These are phyloP conservation scores for Stegodyphus dumicola DNA, from an alignment of 1,140 invertebrate species.

Conservation along the genomic window DNA sequence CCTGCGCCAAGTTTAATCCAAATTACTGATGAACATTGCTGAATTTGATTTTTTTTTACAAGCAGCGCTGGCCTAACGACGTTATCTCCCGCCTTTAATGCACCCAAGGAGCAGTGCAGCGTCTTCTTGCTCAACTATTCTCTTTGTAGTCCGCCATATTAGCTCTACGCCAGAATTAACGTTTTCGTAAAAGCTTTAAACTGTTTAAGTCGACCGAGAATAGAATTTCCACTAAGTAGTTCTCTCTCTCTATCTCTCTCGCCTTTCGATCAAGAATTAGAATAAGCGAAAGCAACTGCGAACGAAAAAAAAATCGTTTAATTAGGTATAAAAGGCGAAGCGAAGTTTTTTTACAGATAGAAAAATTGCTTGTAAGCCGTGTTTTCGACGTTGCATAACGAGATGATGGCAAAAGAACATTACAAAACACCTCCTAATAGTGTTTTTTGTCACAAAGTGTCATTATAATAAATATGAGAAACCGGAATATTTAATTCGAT, in stretches of 20 bases:
- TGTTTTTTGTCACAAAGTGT: constrained; percentile 45
- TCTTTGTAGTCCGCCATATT: constrained; percentile 58
- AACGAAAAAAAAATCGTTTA: constrained; percentile 53
- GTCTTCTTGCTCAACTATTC: constrained; percentile 46
- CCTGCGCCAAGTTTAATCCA: constrained; percentile 60
- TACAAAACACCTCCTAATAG: constrained; percentile 51
- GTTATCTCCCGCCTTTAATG: constrained; percentile 57
- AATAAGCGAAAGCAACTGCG: constrained; percentile 18
- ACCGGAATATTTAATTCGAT: constrained; percentile 40
- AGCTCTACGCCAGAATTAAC: constrained; percentile 56
- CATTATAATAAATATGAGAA: constrained; percentile 48
- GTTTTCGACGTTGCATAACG: constrained; percentile 53
- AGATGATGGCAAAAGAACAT: constrained; percentile 57
- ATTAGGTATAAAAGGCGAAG: constrained; percentile 47
- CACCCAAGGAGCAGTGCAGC: constrained; percentile 38
- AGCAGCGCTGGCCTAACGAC: constrained; percentile 46
- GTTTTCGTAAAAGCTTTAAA: constrained; percentile 61
- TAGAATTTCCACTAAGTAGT: constrained; percentile 58
- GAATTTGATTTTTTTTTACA: constrained; percentile 60
- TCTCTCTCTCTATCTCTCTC: constrained; percentile 4
- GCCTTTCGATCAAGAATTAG: constrained; percentile 45
- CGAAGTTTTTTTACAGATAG: constrained; percentile 10
- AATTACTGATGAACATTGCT: constrained; percentile 61
- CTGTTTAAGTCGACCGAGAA: constrained; percentile 59
- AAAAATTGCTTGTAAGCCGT: constrained; percentile 29